phyloP scores from a whole-genome alignment of 2,113 vertebrate genomes.

The Tachycineta bicolor region DNA sequence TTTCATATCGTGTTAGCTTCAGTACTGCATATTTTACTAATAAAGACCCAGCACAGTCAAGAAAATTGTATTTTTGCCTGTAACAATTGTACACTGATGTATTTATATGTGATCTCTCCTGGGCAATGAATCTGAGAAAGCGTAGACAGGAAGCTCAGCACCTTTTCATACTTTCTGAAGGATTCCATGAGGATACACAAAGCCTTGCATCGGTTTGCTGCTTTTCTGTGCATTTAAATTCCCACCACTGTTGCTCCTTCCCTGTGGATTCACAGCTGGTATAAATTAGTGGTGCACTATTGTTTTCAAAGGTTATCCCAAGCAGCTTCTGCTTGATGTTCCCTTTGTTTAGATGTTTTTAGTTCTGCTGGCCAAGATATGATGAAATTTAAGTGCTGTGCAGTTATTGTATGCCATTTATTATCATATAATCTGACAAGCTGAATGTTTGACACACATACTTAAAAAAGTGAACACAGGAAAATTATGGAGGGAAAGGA shows the following conservation, averaged over 20 bases:
- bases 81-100: background rate
- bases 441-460: background rate
- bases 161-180: background rate
- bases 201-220: background rate
- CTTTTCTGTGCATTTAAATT: constrained; percentile 14
- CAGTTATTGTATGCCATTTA: background rate
- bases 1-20: background rate
- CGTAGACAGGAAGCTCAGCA: background rate
- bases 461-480: background rate
- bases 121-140: background rate
- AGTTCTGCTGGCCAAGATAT: background rate
- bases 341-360: constrained; percentile 9
- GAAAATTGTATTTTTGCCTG: background rate
- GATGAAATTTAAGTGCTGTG: background rate
- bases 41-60: background rate
- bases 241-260: background rate
- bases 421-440: background rate
- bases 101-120: background rate
- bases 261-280: constrained; percentile 3
- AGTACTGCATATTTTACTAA: background rate
- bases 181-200: background rate
- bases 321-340: constrained; percentile 34
- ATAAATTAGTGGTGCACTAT: background rate
- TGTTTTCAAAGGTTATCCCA: constrained; percentile 17
- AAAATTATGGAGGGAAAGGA: background rate